These are phyloP conservation scores for Otocyon megalotis DNA, from an alignment of 2,113 vertebrate species.

Conservation along the genomic window DNA sequence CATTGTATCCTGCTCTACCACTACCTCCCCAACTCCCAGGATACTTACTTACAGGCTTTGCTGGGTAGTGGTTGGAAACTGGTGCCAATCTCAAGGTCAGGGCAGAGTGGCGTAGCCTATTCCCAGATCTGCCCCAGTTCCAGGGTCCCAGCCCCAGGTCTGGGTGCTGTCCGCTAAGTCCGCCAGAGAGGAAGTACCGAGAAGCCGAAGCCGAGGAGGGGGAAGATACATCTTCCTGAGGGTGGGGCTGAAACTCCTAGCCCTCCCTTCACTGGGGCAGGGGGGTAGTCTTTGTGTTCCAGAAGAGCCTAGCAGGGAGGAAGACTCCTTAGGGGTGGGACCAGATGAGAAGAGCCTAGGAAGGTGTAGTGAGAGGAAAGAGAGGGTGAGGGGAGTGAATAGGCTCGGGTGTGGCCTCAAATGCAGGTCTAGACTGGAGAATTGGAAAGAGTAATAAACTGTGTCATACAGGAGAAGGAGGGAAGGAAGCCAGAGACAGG, in stretches of 20 bases:
- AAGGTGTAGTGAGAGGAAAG: slow-evolving; percentile 19
- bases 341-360: neutral
- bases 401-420: slow-evolving; percentile 40
- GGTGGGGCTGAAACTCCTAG: slow-evolving; percentile 59
- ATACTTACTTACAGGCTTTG: slow-evolving; percentile 67
- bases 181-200: slow-evolving; percentile 76
- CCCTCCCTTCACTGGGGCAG: neutral
- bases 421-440: slow-evolving; percentile 67
- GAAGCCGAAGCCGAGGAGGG: slow-evolving; percentile 30
- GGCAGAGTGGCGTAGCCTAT: neutral
- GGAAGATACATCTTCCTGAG: slow-evolving; percentile 72
- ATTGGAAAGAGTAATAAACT: neutral
- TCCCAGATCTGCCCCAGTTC: neutral
- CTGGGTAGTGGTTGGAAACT: neutral
- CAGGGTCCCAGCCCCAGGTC: slow-evolving; percentile 17
- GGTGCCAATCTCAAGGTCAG: neutral
- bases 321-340: neutral
- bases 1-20: too few species aligned
- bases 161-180: slow-evolving; percentile 45
- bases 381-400: neutral
- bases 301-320: neutral
- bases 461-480: neutral
- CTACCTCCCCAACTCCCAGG: neutral
- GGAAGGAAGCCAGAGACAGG: neutral
- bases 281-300: neutral